phyloP scores from a whole-genome alignment of 23 tunicate genomes.

The Styela plicata region DNA sequence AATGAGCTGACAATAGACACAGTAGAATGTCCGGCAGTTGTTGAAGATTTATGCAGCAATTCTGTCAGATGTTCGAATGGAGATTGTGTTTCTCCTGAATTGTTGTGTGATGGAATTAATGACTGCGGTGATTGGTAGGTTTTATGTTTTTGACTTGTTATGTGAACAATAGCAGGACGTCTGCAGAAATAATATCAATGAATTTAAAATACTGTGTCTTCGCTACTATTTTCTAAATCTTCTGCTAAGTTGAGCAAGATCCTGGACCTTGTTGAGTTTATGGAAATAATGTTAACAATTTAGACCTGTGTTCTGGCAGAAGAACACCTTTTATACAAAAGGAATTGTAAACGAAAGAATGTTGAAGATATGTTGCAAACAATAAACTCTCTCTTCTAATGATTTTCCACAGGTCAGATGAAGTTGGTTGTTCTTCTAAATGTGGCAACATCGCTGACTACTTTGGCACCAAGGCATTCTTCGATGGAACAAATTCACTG shows the following conservation, averaged over 20 bases:
- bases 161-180: too few species aligned
- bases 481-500: neutral
- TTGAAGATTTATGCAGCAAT: slow-evolving; percentile 52
- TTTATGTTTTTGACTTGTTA: neutral
- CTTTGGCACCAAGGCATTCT: slow-evolving; percentile 15
- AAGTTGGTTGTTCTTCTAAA: slow-evolving; percentile 83
- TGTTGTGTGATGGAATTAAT: slow-evolving; percentile 70
- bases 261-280: too few species aligned
- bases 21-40: slow-evolving; percentile 25
- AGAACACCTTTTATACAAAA: too few species aligned
- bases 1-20: slow-evolving; percentile 57
- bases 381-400: too few species aligned
- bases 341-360: too few species aligned
- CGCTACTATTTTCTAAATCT: too few species aligned
- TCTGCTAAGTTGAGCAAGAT: too few species aligned
- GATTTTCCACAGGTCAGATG: slow-evolving; percentile 86
- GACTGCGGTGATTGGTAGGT: slow-evolving; percentile 93
- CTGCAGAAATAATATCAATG: too few species aligned
- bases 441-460: slow-evolving; percentile 77
- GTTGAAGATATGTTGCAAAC: too few species aligned
- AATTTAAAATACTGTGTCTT: too few species aligned
- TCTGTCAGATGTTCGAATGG: slow-evolving; percentile 40
- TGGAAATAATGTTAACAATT: too few species aligned
- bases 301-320: too few species aligned
- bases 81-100: slow-evolving; percentile 43